Percentiles rank a stretch among this genome's conserved stretches.
Conservation (phyloP, 2,888 invertebrate species). For the Entomobrya multifasciata region DNA sequence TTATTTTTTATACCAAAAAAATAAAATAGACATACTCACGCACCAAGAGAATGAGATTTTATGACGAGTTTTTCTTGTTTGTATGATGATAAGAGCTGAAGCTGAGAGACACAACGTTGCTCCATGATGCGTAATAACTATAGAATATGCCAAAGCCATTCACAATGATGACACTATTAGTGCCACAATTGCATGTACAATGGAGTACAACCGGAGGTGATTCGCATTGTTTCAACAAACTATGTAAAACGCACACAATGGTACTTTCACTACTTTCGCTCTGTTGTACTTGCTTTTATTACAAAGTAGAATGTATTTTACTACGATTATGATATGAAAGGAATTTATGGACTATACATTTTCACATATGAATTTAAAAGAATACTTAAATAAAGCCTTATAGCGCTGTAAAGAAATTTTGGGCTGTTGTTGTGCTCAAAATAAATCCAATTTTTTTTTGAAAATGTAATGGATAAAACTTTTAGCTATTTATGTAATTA, state of each 20-base stretch:
- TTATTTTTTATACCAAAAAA: constrained; percentile 2
- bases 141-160: background rate
- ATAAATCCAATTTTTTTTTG: no score
- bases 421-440: no score
- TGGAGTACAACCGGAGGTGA: background rate
- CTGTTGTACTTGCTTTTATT: no score
- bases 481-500: no score
- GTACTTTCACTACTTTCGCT: background rate
- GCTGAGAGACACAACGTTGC: background rate
- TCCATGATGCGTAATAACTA: background rate
- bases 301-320: background rate
- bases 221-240: background rate
- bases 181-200: constrained; percentile 15
- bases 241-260: background rate
- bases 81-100: no score
- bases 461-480: no score
- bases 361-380: no score
- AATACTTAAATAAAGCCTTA: no score
- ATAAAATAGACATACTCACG: background rate
- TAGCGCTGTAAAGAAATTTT: no score
- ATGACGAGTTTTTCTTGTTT: background rate
- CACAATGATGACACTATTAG: background rate
- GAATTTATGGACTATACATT: no score
- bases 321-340: no score
- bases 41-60: constrained; percentile 1